Evolutionary conservation across 2,797 vertebrate genomes (phyloP).

Genomic region (Pogoniulus pusillus): DNA sequence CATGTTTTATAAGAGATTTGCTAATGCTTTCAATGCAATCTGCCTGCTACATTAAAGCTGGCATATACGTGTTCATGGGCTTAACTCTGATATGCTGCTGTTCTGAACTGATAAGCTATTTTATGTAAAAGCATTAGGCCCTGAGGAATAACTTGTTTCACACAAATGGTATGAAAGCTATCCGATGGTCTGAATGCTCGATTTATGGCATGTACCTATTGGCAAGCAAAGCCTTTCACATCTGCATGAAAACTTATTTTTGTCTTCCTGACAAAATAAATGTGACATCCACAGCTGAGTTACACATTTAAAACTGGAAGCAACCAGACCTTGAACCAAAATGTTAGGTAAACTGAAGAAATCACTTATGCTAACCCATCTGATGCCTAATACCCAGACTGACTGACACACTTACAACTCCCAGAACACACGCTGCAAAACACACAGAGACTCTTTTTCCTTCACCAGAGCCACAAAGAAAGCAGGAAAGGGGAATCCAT

Average conservation of each 20-base stretch:
- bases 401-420: neutral
- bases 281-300: neutral
- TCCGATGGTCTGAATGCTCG: neutral
- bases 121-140: neutral
- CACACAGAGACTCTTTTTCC: neutral
- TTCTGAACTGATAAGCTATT: conserved; percentile 3
- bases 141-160: conserved; percentile 11
- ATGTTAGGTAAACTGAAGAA: conserved; percentile 52
- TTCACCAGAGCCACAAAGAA: neutral
- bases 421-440: neutral
- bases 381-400: conserved; percentile 16
- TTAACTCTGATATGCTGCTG: neutral
- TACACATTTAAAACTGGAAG: conserved; percentile 14
- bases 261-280: conserved; percentile 35
- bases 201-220: conserved; percentile 37
- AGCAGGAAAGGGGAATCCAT: neutral
- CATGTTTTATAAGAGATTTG: neutral
- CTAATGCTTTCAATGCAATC: neutral
- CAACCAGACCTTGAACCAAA: conserved; percentile 41
- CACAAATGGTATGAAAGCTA: conserved; percentile 6
- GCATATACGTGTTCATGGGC: neutral
- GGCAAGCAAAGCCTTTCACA: neutral
- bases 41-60: conserved; percentile 36
- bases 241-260: conserved; percentile 32
- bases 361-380: conserved; percentile 62